Base-by-base conservation (phyloP, 2,797 vertebrate species). In the Danionella dracula region DNA sequence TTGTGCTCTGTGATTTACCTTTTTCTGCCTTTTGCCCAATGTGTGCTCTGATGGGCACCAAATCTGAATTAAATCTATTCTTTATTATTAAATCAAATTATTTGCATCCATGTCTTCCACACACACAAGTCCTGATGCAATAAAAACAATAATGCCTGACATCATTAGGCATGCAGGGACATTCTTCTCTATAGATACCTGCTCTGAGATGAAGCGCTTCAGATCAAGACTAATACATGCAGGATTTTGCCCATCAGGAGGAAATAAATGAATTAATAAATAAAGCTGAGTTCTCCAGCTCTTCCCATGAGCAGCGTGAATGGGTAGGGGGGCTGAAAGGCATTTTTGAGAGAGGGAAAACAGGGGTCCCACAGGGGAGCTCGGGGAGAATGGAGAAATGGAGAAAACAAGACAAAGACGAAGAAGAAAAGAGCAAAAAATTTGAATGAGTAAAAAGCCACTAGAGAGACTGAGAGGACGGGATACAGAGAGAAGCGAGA, bases 331-430 rank as follows among this genome's bases (percentile, higher is more conserved):
- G 83, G 84, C 75, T 70, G 82, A 85, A 85, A 86, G 82, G 79
- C 79, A 58, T 76, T 82, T 87, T 89, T 88, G 83, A 88, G 88
- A n/a, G n/a, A 85, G 82, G 16, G 78, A 83, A 86, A 88, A 82
- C 81, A 84, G 83, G 80, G 78, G 81, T 87, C 85, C 89, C 87
- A 83, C 80, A 75, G 86, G 88, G 86, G 85, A 83, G 83, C 77
- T 82, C 71, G 57, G 71, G 80, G 78, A 72, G 77, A 84, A 83
- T 71, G 79, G 76, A 82, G 82, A 72, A 80, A 68, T 82, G 59
- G 68, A 55, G 41, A 54, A 56, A 72, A 61, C 31, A 63, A 85
- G 86, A 72, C 58, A 57, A 67, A 71, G 61, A 79, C 48, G 44
- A 46, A 8, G 56, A 48, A 60, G 65, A 60, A 64, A 62, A 64